Conservation (phyloP, 2,888 invertebrate species). For the Trachelus iudaicus region DNA sequence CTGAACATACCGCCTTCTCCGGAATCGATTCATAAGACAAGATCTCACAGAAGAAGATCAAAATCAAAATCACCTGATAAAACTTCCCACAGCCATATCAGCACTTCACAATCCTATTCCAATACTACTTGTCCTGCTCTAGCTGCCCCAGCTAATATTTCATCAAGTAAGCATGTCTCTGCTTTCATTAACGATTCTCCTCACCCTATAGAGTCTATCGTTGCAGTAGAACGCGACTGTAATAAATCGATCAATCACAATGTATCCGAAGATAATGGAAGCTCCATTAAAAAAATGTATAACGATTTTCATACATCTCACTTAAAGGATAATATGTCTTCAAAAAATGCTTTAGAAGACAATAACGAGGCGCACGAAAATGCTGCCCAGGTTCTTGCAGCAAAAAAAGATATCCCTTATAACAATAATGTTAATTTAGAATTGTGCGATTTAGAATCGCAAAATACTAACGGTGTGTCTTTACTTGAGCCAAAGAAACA, state of each 20-base stretch:
- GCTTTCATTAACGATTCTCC: neutral
- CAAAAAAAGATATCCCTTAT: neutral
- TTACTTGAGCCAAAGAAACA: slow-evolving; percentile 23
- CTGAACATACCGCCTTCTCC: slow-evolving; percentile 38
- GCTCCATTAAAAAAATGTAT: neutral
- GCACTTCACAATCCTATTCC: slow-evolving; percentile 8
- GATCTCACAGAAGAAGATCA: slow-evolving; percentile 30
- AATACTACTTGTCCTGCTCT: slow-evolving; percentile 8
- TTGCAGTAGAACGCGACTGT: neutral
- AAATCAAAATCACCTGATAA: slow-evolving; percentile 45
- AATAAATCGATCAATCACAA: neutral
- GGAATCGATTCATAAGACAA: slow-evolving; percentile 35
- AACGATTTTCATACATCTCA: neutral
- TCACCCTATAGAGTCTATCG: neutral
- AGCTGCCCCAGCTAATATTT: neutral
- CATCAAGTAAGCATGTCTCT: neutral
- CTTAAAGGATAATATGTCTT: neutral
- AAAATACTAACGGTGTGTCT: slow-evolving; percentile 1
- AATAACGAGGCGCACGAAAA: slow-evolving; percentile 3
- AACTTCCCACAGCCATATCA: neutral
- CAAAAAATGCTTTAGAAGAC: neutral
- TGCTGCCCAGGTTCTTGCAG: slow-evolving; percentile 16
- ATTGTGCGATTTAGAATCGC: slow-evolving; percentile 24
- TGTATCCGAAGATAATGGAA: neutral
- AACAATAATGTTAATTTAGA: slow-evolving; percentile 22